These are phyloP conservation scores for Drosophila jambulina DNA, from an alignment of 1,140 invertebrate species.

Conservation along the genomic window DNA sequence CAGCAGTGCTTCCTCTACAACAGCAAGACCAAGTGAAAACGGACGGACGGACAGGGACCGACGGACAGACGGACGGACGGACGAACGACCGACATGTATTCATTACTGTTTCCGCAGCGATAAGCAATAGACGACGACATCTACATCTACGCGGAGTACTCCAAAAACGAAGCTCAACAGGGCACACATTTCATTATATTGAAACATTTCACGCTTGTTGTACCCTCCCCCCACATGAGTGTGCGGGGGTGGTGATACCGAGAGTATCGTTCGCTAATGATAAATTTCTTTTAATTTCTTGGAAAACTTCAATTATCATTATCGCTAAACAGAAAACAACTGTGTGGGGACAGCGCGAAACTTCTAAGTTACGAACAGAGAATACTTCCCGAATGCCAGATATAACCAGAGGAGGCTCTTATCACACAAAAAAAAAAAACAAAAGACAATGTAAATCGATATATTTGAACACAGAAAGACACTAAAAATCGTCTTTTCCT, in stretches of 20 bases:
- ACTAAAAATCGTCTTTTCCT: conserved; percentile 60
- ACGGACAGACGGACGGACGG: conserved; percentile 42
- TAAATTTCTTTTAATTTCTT: conserved; percentile 80
- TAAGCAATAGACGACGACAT: conserved; percentile 68
- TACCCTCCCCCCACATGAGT: not conserved
- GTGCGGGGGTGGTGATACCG: conserved; percentile 14
- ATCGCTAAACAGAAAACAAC: conserved; percentile 66
- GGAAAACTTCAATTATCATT: conserved; percentile 80
- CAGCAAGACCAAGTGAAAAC: conserved; percentile 32
- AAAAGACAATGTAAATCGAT: conserved; percentile 69
- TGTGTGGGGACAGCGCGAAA: conserved; percentile 40
- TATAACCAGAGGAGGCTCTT: conserved; percentile 30
- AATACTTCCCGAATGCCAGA: conserved; percentile 57
- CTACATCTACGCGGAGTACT: conserved; percentile 43
- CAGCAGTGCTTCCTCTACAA: conserved; percentile 32
- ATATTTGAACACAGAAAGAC: conserved; percentile 73
- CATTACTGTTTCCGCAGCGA: conserved; percentile 82
- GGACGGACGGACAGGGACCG: conserved; percentile 4
- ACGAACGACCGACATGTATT: conserved; percentile 72
- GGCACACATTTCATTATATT: conserved; percentile 68
- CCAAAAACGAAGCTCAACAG: conserved; percentile 48
- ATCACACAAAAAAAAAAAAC: conserved; percentile 37
- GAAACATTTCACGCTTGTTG: conserved; percentile 53
- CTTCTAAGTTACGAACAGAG: conserved; percentile 59
- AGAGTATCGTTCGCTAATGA: conserved; percentile 66